Base-by-base conservation (phyloP, 2,797 vertebrate genomes). In the Helicolenus hilgendorfi region DNA sequence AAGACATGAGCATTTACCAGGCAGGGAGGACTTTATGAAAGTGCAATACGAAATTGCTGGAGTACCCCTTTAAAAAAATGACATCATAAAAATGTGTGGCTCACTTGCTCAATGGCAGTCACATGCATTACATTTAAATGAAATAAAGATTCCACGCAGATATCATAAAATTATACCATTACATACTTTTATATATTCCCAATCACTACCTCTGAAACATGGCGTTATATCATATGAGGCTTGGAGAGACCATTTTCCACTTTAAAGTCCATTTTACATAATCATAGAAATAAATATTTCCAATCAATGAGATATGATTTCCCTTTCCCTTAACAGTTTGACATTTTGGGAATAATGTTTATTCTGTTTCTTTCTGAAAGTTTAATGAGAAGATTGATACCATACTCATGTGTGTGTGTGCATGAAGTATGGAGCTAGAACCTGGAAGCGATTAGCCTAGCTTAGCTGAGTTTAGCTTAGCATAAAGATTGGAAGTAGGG, bases 151-250 rank as follows among this genome's bases (percentile, higher is more conserved):
- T 69, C 67, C 33, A 29, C 15, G 65, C 20, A 31, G 29, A 27
- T 41, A 41, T 72, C 18, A 55, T 2, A 33, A 18, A 53, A 49
- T 29, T 15, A 27, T 64, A 29, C 11, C 33, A 15, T 55, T 55
- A 5, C 15, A 53, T 15, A 53, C 11, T 53, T 5, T 64, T 11
- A 35, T 18, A 18, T 49, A 27, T 77, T 45, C n/a, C 33, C n/a
- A 45, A 29, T n/a, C 24, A 36, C 70, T 63, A 55, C 64, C 45
- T 79, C 76, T 84, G 41, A 63, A 62, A 63, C 11, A 49, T 45
- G 15, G 31, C 27, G 26, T 35, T 29, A 20, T 56, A 26, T 55
- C 6, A 29, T n/a, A 53, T 4, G 7, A 14, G n/a, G 24, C 33
- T 4, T 60, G 11, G 11, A 59, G 18, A 67, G 53, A 73, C 20